These are phyloP conservation scores for Acromyrmex heyeri DNA, from an alignment of 1,140 invertebrate genomes.

Conservation along the genomic window DNA sequence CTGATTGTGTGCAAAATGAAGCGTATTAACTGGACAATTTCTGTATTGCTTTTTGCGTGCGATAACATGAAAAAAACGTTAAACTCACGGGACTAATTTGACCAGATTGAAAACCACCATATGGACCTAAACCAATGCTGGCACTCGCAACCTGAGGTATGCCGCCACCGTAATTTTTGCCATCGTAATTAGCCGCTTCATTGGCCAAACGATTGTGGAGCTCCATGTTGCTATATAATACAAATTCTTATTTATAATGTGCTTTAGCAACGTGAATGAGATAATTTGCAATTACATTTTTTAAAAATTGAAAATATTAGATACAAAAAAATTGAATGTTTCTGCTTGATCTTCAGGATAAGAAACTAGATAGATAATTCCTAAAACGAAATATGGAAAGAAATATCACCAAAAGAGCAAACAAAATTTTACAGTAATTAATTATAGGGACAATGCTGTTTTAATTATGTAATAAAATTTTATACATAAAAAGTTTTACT, in stretches of 20 bases:
- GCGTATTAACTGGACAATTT: conserved; percentile 32
- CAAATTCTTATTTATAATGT: not conserved
- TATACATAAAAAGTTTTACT: not conserved
- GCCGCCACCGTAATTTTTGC: conserved; percentile 10
- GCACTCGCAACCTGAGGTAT: conserved; percentile 48
- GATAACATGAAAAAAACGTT: not conserved
- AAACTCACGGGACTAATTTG: conserved; percentile 79
- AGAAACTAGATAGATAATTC: not conserved
- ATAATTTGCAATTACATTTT: not conserved
- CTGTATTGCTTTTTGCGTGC: not conserved
- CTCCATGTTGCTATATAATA: conserved; percentile 34
- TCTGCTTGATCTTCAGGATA: not conserved
- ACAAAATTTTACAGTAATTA: not conserved
- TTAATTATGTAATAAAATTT: not conserved
- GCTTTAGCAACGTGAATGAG: not conserved
- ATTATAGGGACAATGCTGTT: not conserved
- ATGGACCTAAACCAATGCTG: conserved; percentile 77
- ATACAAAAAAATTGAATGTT: not conserved
- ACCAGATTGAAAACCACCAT: conserved; percentile 79
- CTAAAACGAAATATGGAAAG: conserved; percentile 1
- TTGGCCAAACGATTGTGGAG: conserved; percentile 43
- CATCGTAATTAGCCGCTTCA: conserved; percentile 56
- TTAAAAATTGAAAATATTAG: not conserved
- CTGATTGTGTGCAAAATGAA: conserved; percentile 27
- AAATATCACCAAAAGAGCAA: not conserved